Conservation (phyloP, 35 echinoderm and acorn worm genomes). For the Heliocidaris tuberculata region DNA sequence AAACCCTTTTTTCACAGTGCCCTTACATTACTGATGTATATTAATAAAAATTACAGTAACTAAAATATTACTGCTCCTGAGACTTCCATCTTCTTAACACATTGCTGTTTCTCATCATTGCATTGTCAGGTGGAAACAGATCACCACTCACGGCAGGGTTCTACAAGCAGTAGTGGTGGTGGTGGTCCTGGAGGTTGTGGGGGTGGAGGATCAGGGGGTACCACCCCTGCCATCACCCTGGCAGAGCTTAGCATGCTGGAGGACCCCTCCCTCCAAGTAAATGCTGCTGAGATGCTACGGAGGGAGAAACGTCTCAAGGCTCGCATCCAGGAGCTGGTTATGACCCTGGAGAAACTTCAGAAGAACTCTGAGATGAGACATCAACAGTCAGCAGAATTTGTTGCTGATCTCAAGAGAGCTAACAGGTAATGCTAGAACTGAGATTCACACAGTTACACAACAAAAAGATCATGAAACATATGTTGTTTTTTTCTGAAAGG, state of each 20-base stretch:
- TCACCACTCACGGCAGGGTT: constrained; percentile 19
- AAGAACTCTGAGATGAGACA: constrained; percentile 97
- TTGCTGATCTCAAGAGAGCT: constrained; percentile 96
- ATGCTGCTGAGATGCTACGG: constrained; percentile 74
- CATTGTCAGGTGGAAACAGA: neutral
- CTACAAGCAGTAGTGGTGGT: constrained; percentile 25
- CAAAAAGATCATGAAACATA: no score
- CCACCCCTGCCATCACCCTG: constrained; percentile 82
- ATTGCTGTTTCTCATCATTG: neutral
- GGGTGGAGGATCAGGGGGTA: neutral
- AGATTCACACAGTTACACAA: neutral
- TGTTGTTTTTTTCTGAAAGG: no score
- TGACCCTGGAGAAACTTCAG: constrained; percentile 95
- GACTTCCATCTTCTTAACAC: no score
- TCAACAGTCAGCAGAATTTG: constrained; percentile 97
- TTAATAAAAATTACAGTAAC: no score
- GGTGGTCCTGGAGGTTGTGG: neutral
- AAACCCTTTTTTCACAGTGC: no score
- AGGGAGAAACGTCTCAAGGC: constrained; percentile 86
- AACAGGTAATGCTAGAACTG: constrained; percentile 62
- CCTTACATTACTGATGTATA: no score
- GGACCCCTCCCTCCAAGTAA: constrained; percentile 70
- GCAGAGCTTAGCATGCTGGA: constrained; percentile 85
- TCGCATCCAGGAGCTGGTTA: constrained; percentile 79
- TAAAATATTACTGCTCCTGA: no score